Base-by-base conservation (phyloP, 2,888 invertebrate genomes). In the Glaucopsyche alexis region DNA sequence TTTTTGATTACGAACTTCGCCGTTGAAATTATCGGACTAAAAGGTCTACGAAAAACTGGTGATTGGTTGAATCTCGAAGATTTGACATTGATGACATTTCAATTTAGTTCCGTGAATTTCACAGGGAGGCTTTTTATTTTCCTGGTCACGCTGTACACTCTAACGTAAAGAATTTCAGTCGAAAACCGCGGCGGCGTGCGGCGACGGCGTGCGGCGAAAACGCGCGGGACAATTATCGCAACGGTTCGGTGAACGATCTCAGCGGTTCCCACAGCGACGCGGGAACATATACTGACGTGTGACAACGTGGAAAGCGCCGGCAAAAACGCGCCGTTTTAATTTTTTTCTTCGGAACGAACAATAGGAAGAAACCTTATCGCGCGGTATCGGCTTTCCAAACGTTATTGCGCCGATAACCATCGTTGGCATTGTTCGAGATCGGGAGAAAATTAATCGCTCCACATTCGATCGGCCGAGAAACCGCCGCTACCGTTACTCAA, bases 331-430 rank as follows among this genome's bases (percentile, higher is more conserved):
- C 76, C 75, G 78, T 81, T 87, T n/a, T n/a, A n/a, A n/a, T n/a
- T n/a, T n/a, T 88, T 87, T 90, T 88, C 82, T 83, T 80, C 77
- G 79, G 79, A 76, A 77, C 79, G 79, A 90, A 92, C 92, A 92
- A 92, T 92, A 87, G 89, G 88, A 90, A 86, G 89, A 90, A 90
- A 90, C 85, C 83, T 83, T 82, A 83, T 82, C 85, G 89, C 87
- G 87, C 88, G 87, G 83, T 83, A 82, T 81, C 83, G 83, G 80
- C 91, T 92, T 91, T 91, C 92, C 86, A 90, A 84, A 67, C 79
- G 80, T 81, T 84, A 84, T 80, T 84, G 81, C 84, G 79, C 82
- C 81, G 88, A 89, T 89, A 89, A 89, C 87, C 87, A 90, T 89
- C 86, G 87, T 88, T 90, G 89, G 89, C 90, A 91, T 90, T 90